Base-by-base conservation (phyloP, 2,113 vertebrate genomes). In the Hippocampus zosterae region DNA sequence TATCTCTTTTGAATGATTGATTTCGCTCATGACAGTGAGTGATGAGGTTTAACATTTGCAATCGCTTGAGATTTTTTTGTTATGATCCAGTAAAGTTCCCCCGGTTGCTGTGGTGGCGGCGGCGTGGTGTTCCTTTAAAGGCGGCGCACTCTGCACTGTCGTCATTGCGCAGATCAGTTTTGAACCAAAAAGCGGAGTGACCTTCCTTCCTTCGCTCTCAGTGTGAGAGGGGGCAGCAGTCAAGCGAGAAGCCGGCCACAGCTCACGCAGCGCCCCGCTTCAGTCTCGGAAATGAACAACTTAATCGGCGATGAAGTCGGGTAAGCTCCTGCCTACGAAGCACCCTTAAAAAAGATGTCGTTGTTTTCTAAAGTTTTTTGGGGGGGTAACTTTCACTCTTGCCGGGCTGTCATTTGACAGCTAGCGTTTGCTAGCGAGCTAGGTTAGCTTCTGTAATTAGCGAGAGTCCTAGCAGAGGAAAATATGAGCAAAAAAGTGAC, bases 281-380 rank as follows among this genome's bases (percentile, higher is more conserved):
- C 72, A 87, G 86, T 90, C 87, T 88, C 90, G 92, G 92, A 92
- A 85, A 95, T 95, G 95, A 96, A 96, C 90, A 95, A 93, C 89
- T 93, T 94, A 87, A 93, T 94, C 84, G 95, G 95, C 86, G 95
- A 97, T 89, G 95, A 96, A 93, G 94, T 97, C 82, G 95, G 95
- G 95, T 96, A 91, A 96, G 95, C 74, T 40, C n/a, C 23, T 8
- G 64, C 71, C 61, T 33, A 65, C 1, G 19, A 27, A 68, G 13
- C 40, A 29, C 10, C 37, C 25, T 15, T 16, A 0, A 5, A 19
- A 37, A 21, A 2, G 29, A 0, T 9, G 41, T 10, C 0, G 15
- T 3, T 3, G 23, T 16, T 12, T 68, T 21, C 11, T 1, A 15
- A 23, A 25, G 21, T 44, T 11, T 41, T 29, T 56, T 15, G 8